Evolutionary conservation across 2,888 invertebrate species (phyloP).

Genomic region (Eudemis profundana): DNA sequence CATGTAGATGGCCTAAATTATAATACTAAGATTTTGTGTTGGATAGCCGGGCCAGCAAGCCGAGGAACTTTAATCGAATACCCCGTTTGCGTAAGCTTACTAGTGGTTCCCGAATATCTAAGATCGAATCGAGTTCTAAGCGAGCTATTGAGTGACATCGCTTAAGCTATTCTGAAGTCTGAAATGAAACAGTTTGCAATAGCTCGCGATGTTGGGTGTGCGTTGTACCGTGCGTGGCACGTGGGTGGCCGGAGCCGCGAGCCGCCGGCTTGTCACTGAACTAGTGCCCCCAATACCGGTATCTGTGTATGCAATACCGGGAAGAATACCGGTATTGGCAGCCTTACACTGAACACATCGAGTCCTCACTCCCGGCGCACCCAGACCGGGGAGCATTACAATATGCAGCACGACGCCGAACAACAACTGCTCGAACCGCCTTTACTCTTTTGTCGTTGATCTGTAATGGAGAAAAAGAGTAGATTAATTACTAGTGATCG

Average conservation of each 20-base stretch:
- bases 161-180: constrained; percentile 24
- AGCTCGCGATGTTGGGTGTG: constrained; percentile 10
- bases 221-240: not conserved
- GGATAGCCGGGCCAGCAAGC: constrained; percentile 26
- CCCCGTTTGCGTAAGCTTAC: constrained; percentile 16
- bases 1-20: constrained; percentile 79
- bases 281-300: too few relatives aligned
- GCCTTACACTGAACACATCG: constrained; percentile 43
- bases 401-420: constrained; percentile 96
- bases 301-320: too few relatives aligned
- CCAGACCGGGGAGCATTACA: constrained; percentile 87
- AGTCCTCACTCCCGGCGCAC: constrained; percentile 54
- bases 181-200: constrained; percentile 13
- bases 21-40: constrained; percentile 64
- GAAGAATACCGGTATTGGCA: too few relatives aligned
- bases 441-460: constrained; percentile 98
- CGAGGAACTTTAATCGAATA: not conserved
- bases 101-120: constrained; percentile 24
- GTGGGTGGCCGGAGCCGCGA: too few relatives aligned
- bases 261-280: too few relatives aligned
- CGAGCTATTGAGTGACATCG: constrained; percentile 24
- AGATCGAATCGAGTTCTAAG: constrained; percentile 27
- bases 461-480: constrained; percentile 84
- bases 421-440: constrained; percentile 97
- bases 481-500: not conserved